Base-by-base conservation (phyloP, 1,140 invertebrate species). In the Drosophila repletoides region DNA sequence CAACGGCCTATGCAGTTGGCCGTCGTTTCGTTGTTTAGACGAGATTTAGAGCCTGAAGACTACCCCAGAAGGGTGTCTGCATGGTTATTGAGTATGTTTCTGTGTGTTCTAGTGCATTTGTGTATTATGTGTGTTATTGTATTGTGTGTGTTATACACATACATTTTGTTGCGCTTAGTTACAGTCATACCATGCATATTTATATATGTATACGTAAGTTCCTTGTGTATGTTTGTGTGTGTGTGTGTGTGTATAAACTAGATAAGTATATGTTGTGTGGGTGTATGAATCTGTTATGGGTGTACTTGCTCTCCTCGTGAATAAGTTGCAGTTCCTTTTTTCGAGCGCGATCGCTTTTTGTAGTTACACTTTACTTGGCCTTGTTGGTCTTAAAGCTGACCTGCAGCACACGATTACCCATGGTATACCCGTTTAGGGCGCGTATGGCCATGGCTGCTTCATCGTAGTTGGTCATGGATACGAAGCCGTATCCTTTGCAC, bases 401-500 rank as follows among this genome's bases (percentile, higher is more conserved):
- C 93, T 99, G 98, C 65, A 99, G 94, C 60, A 99, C 97, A 61
- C 98, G 94, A 91, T 98, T 98, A 79, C 97, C 97, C 52, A 99
- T 93, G 68, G 97, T 96, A 91, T 98, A 99, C 48, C 98, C 98
- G 91, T 99, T 99, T 64, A 99, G 93, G 69, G 97, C 97, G 90
- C 98, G 96, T 89, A 99, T 99, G 69, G 98, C 98, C 88, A 98
- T 96, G 9, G 98, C 94, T 9, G 98, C 97, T 90, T 99, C 98
- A 89, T 99, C 98, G 91, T 99, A 99, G 91, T 99, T 99, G 90
- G 98, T 98, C 98, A 99, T 99, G 64, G 98, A 99, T 29, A 99
- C 98, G 91, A 99, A 99, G 31, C 98, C 98, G 91, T 99, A 99
- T 71, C 98, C 98, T 93, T 99, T 99, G 94, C 98, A 99, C 92